These are phyloP conservation scores for Stenopsyche tienmushanensis DNA, from an alignment of 1,140 invertebrate species.

Conservation along the genomic window DNA sequence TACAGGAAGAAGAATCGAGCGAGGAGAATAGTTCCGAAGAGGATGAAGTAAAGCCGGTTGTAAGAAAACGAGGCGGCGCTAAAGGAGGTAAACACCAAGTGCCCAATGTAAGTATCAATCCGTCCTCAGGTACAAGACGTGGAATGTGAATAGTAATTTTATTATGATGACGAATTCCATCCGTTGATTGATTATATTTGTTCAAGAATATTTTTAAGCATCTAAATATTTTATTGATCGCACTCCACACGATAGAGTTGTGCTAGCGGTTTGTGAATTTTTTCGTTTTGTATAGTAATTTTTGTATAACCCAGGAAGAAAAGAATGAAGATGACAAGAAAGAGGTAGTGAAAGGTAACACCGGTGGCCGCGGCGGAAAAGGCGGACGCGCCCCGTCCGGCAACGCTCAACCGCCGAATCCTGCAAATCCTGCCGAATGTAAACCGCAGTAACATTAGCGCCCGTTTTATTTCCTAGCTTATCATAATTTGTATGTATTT, in stretches of 20 bases:
- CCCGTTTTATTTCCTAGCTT: too few relatives aligned
- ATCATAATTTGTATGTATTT: too few relatives aligned
- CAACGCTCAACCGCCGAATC: neutral
- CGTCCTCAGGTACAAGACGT: neutral
- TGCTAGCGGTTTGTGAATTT: too few relatives aligned
- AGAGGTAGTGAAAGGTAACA: neutral
- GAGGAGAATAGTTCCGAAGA: constrained; percentile 34
- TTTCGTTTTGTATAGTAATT: too few relatives aligned
- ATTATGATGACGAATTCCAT: too few relatives aligned
- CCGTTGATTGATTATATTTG: too few relatives aligned
- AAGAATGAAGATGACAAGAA: constrained; percentile 12
- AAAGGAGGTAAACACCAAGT: constrained; percentile 11
- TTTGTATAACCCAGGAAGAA: constrained; percentile 6
- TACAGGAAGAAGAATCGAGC: constrained; percentile 12
- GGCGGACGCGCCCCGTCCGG: neutral
- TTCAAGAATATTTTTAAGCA: too few relatives aligned
- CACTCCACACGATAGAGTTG: too few relatives aligned
- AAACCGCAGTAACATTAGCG: constrained; percentile 34
- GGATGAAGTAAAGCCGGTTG: constrained; percentile 11
- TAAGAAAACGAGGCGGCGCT: neutral
- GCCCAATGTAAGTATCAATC: constrained; percentile 9
- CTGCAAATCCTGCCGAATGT: constrained; percentile 28
- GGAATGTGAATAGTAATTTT: neutral
- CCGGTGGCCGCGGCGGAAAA: neutral
- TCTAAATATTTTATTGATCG: too few relatives aligned